Evolutionary conservation across 2,113 vertebrate species (phyloP), one percentile per base, ranked within the genome.

Genomic region (Conger conger): DNA sequence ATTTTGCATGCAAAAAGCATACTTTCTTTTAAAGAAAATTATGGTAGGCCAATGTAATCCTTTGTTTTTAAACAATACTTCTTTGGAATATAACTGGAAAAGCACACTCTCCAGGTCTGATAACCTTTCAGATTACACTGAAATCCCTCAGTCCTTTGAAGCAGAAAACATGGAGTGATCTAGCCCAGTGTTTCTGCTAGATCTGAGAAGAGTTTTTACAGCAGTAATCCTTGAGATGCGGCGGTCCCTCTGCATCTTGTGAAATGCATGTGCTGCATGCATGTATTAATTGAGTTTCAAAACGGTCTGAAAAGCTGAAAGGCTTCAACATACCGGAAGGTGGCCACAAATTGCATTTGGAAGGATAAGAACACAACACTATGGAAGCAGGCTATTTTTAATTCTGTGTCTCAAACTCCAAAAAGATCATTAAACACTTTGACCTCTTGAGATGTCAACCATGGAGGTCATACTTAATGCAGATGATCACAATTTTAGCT

Each of bases 261-360:
- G 76, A 78, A 38, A 38, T 78, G 38, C 76, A 78, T 78, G 4
- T 78, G 60, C 3, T 68, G 60, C 27, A 40, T 79, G 82, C 78
- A 85, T 81, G 60, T 85, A 81, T 86, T 87, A 83, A 88, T 88
- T 87, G 40, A 42, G 40, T 42, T 5, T 68, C 9, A n/a, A 68
- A 68, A 68, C 5, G 4, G 20, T 18, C 60, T 7, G 3, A 18
- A 60, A 16, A 60, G 20, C 15, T 16, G 5, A 20, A n/a, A 20
- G 60, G 60, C 27, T n/a, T 20, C 15, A 68, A 68, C 11, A n/a
- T 3, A 68, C 60, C n/a, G 60, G 60, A 20, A 27, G 27, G 60
- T 68, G 60, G 9, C 60, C 27, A n/a, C 27, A n/a, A 68, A 68
- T 68, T 68, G 6, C 27, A 68, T 68, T 68, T 1, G 27, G 7